phyloP scores from a whole-genome alignment of 2,113 vertebrate genomes.

The Donacobius atricapilla region DNA sequence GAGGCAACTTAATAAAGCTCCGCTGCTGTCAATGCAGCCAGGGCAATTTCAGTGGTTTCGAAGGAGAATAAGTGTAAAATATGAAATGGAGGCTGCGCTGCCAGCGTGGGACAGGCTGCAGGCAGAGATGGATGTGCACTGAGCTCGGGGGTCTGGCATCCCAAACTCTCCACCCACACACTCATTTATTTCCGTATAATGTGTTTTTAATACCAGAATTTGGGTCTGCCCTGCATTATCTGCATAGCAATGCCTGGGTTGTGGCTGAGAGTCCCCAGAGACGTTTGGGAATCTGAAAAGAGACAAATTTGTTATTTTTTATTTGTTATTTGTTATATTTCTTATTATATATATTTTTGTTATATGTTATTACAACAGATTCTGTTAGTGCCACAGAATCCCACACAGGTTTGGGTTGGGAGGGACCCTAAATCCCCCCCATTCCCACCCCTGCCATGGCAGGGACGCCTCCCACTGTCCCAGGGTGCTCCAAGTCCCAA shows the following conservation, averaged over 20 bases:
- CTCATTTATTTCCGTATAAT: background rate
- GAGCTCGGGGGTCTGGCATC: background rate
- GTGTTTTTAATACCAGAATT: background rate
- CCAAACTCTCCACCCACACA: background rate
- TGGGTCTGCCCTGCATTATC: background rate
- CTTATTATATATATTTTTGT: too few species aligned
- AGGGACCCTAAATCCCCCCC: rapidly evolving
- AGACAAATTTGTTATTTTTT: too few species aligned
- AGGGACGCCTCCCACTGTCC: background rate
- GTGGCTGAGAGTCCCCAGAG: background rate
- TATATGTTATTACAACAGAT: too few species aligned
- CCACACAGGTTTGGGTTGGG: rapidly evolving
- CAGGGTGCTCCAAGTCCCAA: background rate
- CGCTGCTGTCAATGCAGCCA: rapidly evolving
- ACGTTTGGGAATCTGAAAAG: rapidly evolving
- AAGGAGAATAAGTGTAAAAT: background rate
- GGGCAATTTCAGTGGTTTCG: background rate
- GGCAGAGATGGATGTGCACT: background rate
- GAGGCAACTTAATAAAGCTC: background rate
- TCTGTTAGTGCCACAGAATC: background rate
- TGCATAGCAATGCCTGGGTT: background rate
- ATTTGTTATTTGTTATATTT: too few species aligned
- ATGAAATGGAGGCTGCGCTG: background rate
- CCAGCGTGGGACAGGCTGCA: background rate
- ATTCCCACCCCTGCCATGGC: background rate